Evolutionary conservation across 2,797 vertebrate species (phyloP), one percentile per base, ranked within the genome.

Genomic region (Pseudochirops corinnae): DNA sequence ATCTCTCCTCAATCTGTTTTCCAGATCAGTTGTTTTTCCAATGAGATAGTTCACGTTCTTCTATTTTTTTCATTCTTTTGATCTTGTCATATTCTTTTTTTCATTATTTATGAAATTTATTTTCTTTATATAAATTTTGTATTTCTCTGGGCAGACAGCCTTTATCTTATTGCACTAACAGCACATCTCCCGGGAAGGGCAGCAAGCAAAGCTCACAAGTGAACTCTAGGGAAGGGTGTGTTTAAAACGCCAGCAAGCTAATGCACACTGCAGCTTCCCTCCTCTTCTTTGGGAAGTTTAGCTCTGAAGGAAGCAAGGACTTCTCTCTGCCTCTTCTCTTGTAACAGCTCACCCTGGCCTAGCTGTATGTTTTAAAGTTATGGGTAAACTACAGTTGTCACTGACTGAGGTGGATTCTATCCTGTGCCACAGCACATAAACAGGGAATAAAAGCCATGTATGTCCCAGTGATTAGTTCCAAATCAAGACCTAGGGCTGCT

Each of bases 71-170:
- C 5, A 39, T 74, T 74, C 62, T 39, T 74, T 74, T 74, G 62
- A 39, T 39, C n/a, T 74, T 74, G 33, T 74, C 33, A 74, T 33
- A 74, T 52, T 52, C 4, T 52, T 52, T 52, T 52, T 52, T 52
- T 97, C 96, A 53, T 98, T 98, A 98, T 90, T 98, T 98, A 98
- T 94, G 97, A 98, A 97, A 98, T 99, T 99, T 99, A 99, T 99
- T 99, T 98, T 98, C 96, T 98, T 87, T 56, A 98, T 99, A 99
- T 99, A 99, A 99, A 99, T 99, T 98, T 98, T 96, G 98, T 98
- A 95, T 97, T 97, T 98, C 98, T 99, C 96, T 98, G 96, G 98
- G 98, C 98, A 98, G 98, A 98, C 98, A 98, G 99, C 98, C 96
- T 98, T 99, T 96, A 95, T 98, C 98, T 98, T 99, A 98, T 99